phyloP scores from a whole-genome alignment of 2,888 invertebrate species.

The Oligia latruncula region DNA sequence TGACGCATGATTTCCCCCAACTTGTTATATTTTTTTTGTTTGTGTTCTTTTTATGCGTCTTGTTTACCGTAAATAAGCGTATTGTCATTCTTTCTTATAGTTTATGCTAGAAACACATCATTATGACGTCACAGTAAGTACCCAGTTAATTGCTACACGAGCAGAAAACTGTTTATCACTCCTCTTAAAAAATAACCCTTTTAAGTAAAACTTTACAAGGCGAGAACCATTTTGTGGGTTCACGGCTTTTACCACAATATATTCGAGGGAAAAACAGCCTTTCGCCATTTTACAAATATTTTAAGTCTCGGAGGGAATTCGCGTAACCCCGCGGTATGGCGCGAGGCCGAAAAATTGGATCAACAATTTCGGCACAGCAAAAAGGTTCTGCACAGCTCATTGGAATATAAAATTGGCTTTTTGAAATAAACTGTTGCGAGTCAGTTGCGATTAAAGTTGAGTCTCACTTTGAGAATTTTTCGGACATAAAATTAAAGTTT shows the following conservation, averaged over 20 bases:
- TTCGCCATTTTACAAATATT: constrained; percentile 73
- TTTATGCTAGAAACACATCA: neutral
- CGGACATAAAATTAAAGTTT: constrained; percentile 39
- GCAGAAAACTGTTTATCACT: neutral
- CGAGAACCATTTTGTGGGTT: constrained; percentile 50
- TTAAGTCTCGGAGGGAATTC: constrained; percentile 71
- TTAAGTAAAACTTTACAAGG: constrained; percentile 37
- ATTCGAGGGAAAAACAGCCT: constrained; percentile 64
- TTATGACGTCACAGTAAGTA: neutral
- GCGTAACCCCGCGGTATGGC: constrained; percentile 57
- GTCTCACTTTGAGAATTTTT: constrained; percentile 29
- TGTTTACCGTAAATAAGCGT: too few relatives aligned
- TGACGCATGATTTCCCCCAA: too few relatives aligned
- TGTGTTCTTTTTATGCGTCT: too few relatives aligned
- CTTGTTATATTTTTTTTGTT: too few relatives aligned
- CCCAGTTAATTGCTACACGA: neutral
- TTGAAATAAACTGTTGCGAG: constrained; percentile 47
- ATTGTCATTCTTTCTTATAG: neutral
- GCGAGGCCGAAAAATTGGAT: constrained; percentile 65
- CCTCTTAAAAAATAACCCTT: constrained; percentile 45
- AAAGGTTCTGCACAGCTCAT: constrained; percentile 60
- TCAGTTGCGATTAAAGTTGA: constrained; percentile 28
- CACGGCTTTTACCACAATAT: constrained; percentile 55
- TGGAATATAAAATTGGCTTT: constrained; percentile 59
- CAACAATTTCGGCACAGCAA: constrained; percentile 62